Evolutionary conservation across 2,797 vertebrate genomes (phyloP).

Genomic region (Columba guinea): DNA sequence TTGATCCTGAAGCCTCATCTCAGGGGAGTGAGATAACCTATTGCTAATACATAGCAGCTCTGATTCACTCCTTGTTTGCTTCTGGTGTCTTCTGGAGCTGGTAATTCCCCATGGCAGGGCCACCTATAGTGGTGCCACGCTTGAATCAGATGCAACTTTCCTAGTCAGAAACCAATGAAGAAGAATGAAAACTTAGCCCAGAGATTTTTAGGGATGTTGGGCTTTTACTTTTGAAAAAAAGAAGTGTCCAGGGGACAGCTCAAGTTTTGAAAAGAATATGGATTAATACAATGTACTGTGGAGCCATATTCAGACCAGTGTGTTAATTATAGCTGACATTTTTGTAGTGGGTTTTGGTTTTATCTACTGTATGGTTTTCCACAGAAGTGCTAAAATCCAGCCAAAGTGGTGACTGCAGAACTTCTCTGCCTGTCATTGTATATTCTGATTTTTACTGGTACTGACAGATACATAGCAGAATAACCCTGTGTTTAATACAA

Average conservation of each 20-base stretch:
- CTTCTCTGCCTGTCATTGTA: background rate
- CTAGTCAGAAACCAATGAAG: background rate
- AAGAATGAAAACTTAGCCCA: background rate
- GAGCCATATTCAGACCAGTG: background rate
- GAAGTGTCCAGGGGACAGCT: background rate
- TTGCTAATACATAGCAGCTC: accelerated
- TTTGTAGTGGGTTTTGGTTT: background rate
- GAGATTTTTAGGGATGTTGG: background rate
- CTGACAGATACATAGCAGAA: conserved; percentile 48
- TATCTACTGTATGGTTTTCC: background rate
- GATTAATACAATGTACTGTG: background rate
- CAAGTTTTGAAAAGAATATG: background rate
- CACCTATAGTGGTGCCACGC: accelerated
- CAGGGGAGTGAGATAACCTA: background rate
- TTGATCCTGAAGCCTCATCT: background rate
- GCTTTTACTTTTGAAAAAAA: background rate
- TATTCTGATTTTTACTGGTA: conserved; percentile 55
- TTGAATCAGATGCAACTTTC: background rate
- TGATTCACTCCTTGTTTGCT: background rate
- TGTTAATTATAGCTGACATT: background rate
- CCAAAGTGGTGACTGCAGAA: background rate
- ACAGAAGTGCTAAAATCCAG: background rate
- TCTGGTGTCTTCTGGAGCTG: background rate
- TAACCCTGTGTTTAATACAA: conserved; percentile 20
- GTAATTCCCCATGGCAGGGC: accelerated